These are phyloP conservation scores for Cardiocondyla obscurior DNA, from an alignment of 1,140 invertebrate genomes.

Conservation along the genomic window DNA sequence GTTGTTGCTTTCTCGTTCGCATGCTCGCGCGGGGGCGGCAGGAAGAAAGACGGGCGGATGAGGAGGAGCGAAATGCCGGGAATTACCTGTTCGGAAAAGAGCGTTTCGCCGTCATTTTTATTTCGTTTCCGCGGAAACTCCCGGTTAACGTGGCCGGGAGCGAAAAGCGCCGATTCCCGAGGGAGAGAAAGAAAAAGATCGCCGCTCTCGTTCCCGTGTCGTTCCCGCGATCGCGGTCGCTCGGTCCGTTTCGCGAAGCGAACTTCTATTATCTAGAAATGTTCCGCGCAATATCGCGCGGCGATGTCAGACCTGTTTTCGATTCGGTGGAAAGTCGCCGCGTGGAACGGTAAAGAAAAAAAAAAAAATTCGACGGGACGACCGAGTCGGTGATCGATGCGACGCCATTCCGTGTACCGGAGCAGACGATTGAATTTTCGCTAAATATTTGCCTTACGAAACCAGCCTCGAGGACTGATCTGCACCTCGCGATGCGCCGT, in stretches of 20 bases:
- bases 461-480: not conserved
- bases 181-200: not conserved
- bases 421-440: constrained; percentile 3
- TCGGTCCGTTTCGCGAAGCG: not conserved
- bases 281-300: constrained; percentile 5
- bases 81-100: constrained; percentile 74
- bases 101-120: constrained; percentile 72
- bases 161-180: constrained; percentile 21
- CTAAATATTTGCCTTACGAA: not conserved
- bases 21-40: constrained; percentile 8
- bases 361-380: not conserved
- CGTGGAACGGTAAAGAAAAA: not conserved
- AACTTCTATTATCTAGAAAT: constrained; percentile 31
- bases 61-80: constrained; percentile 62
- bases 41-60: constrained; percentile 6
- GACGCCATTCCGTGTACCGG: not conserved
- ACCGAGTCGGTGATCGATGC: not conserved
- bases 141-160: constrained; percentile 33
- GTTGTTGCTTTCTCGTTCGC: constrained; percentile 57
- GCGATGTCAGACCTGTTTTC: not conserved
- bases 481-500: not conserved
- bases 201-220: not conserved
- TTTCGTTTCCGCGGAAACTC: constrained; percentile 70
- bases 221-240: not conserved
- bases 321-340: constrained; percentile 16